Evolutionary conservation across 2,888 invertebrate species (phyloP), one percentile per base, ranked within the genome.

Genomic region (Acronicta alni): DNA sequence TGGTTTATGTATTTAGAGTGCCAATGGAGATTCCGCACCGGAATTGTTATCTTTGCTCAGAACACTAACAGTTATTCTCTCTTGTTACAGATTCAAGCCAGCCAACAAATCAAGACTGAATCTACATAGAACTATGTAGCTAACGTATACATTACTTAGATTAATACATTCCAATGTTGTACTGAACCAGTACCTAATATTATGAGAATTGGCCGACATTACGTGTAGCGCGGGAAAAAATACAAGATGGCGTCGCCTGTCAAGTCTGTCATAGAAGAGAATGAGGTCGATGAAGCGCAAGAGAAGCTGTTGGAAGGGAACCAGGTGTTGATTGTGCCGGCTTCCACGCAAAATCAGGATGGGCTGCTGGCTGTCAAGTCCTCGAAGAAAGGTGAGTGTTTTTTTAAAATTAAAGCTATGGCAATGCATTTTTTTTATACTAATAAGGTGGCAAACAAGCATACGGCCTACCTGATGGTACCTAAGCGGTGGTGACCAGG

Each of bases 331-430:
- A 69, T 90, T 3, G 83, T 90, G 16, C 85, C 88, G 2, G 59
- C 72, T 3, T 39, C 62, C 14, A 51, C 41, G 2, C 71, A 53
- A 14, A 38, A 67, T 46, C 80, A 84, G 0, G 89, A 89, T 7
- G 85, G 80, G 0, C 14, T 85, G 18, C 58, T 89, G 7, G 78
- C 91, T 0, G 83, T 83, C 1, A 93, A 93, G 71, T 90, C 92
- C 38, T 92, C 92, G 1, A 93, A 93, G 64, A 93, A 93, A 86
- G 93, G 93, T 93, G n/a, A 79, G 72, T 17, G 35, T n/a, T 14
- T 49, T 26, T 14, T 32, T 23, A 20, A 20, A 20, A 5, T 3
- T 20, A 20, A 20, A 20, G 5, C 20, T 3, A 20, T n/a, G n/a
- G n/a, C n/a, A n/a, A n/a, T n/a, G n/a, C n/a, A n/a, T n/a, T n/a